Evolutionary conservation across 2,888 invertebrate species (phyloP).

Genomic region (Cryptus armator): DNA sequence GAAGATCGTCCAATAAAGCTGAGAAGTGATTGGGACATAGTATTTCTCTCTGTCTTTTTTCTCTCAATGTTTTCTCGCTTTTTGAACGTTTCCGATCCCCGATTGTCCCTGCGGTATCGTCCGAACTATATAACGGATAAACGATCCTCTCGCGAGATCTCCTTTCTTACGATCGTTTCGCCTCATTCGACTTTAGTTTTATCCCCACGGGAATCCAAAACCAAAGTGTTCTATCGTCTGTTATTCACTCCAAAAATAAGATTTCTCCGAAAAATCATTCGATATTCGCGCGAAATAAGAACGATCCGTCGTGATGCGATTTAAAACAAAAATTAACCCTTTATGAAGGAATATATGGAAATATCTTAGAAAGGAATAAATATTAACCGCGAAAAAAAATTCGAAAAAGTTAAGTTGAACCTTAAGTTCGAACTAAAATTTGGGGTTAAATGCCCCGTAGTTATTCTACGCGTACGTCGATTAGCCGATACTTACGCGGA

Average conservation of each 20-base stretch:
- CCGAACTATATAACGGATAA: slow-evolving; percentile 2
- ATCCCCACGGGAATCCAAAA: slow-evolving; percentile 11
- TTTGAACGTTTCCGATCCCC: slow-evolving; percentile 19
- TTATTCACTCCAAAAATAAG: not conserved
- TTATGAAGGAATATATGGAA: too few species aligned
- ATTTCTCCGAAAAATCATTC: not conserved
- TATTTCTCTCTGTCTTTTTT: slow-evolving; percentile 37
- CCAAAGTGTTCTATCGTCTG: slow-evolving; percentile 21
- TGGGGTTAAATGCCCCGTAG: too few species aligned
- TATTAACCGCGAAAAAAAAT: too few species aligned
- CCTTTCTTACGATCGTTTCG: slow-evolving; percentile 13
- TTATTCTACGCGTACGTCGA: too few species aligned
- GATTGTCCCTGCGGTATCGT: slow-evolving; percentile 18
- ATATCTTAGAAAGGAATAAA: too few species aligned
- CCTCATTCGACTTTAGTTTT: not conserved
- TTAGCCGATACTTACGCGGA: too few species aligned
- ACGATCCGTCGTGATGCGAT: too few species aligned
- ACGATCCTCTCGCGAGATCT: slow-evolving; percentile 25
- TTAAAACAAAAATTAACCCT: too few species aligned
- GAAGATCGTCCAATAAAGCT: slow-evolving; percentile 80
- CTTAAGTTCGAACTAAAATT: too few species aligned
- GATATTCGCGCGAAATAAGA: not conserved
- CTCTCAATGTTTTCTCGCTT: slow-evolving; percentile 19
- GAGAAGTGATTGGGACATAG: slow-evolving; percentile 78
- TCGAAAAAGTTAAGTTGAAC: too few species aligned